Conservation (phyloP, 2,888 invertebrate genomes). For the Mycalesis mineus region DNA sequence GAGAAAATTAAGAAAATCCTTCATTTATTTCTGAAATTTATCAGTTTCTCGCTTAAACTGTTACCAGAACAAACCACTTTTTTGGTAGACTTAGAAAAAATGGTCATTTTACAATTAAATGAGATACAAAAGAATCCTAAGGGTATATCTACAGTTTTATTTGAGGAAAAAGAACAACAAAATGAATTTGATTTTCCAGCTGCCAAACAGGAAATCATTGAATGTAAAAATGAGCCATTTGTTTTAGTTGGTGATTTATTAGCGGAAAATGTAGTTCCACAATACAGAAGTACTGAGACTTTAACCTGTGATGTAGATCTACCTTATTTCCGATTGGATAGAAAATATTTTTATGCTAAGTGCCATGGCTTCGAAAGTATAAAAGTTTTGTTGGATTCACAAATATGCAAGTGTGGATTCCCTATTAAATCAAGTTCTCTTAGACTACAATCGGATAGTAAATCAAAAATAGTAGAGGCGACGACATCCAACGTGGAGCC, state of each 20-base stretch:
- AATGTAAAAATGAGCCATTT: slow-evolving; percentile 56
- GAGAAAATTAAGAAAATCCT: slow-evolving; percentile 61
- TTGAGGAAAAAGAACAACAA: slow-evolving; percentile 40
- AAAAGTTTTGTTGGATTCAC: slow-evolving; percentile 49
- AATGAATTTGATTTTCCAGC: slow-evolving; percentile 50
- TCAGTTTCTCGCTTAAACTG: slow-evolving; percentile 61
- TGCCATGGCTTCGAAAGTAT: slow-evolving; percentile 61
- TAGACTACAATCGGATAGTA: slow-evolving; percentile 14
- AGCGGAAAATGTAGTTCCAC: slow-evolving; percentile 42
- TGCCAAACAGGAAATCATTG: slow-evolving; percentile 22
- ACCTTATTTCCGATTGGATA: slow-evolving; percentile 50
- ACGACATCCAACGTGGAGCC: slow-evolving; percentile 6
- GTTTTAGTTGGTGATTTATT: slow-evolving; percentile 49
- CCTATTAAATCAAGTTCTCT: slow-evolving; percentile 3
- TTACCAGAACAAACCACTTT: slow-evolving; percentile 67
- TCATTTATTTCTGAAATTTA: slow-evolving; percentile 61
- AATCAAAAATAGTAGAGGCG: slow-evolving; percentile 21
- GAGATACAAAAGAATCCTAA: slow-evolving; percentile 57
- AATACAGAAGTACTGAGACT: slow-evolving; percentile 60
- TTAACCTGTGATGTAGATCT: slow-evolving; percentile 55
- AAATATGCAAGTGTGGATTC: slow-evolving; percentile 49
- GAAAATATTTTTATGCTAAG: slow-evolving; percentile 62
- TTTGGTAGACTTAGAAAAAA: slow-evolving; percentile 62
- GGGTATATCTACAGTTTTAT: slow-evolving; percentile 42
- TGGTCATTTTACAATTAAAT: slow-evolving; percentile 64